Evolutionary conservation across 2,113 vertebrate species (phyloP), one percentile per base, ranked within the genome.

Genomic region (Narcine bancroftii): DNA sequence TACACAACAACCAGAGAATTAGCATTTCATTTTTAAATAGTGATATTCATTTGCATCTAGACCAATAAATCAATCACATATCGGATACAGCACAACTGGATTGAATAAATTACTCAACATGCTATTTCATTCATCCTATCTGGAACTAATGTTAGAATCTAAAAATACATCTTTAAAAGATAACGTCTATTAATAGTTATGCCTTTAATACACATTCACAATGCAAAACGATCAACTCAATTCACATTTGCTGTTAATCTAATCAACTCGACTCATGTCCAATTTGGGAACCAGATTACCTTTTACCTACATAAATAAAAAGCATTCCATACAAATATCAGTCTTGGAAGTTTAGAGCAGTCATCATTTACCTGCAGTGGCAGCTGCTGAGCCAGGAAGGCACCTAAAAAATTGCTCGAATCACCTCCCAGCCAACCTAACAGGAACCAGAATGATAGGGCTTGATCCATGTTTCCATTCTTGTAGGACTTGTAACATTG

Each of bases 371-470:
- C 99, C 98, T 99, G 99, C 92, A 99, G 96, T 0, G 98, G 98
- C 92, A 99, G 95, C 94, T 99, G 99, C 53, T 99, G 93, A 0
- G 99, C 98, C 83, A 99, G 95, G 94, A 98, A 98, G 26, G 98
- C 99, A 7, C 99, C 99, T 0, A 98, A 93, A 92, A 99, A 96
- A 93, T 99, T 99, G 36, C 98, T 98, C n/a, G 96, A 95, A 93
- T 99, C 99, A 0, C 99, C 98, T 0, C 95, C 96, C 15, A 99
- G 94, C 98, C 98, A 99, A 77, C 98, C 96, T 93, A 99, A 93
- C 79, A 99, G 95, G 94, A 99, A 99, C 96, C 98, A 99, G 56
- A 99, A 93, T 0, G 99, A 99, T 45, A 99, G 93, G 0, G 98
- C 98, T 17, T 94, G 95, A 95, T 99, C 97, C 98, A 99, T 99